Evolutionary conservation across 2,797 vertebrate genomes (phyloP), one percentile per base, ranked within the genome.

Genomic region (Perodicticus potto): DNA sequence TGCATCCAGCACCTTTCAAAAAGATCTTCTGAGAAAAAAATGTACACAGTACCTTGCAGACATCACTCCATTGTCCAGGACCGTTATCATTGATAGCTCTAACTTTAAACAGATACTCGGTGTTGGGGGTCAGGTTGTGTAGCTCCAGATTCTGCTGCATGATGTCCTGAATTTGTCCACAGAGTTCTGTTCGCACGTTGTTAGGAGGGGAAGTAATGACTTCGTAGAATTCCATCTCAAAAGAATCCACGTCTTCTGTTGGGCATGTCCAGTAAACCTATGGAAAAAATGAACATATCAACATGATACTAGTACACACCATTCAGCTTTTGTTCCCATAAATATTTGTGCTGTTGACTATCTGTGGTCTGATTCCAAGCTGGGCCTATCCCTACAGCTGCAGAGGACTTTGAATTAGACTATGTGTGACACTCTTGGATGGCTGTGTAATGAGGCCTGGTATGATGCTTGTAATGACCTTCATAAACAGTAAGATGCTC

Each of bases 181-280:
- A 97, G 95, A 98, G 96, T 84, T 98, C 96, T 45, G 93, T 96
- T 67, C 5, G 94, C 76, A 97, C 93, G 1, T 93, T 67, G 72
- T 98, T 98, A 49, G 97, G 97, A 49, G 97, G 61, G 43, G 84
- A 45, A 81, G 53, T 92, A 81, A 97, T 0, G 29, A 98, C 43
- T 97, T 98, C 97, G 8, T 98, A 98, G 95, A 98, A 98, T 94
- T 98, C 98, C 96, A 97, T 97, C 85, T 98, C 98, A 92, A 98
- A 98, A 78, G 97, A 98, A 34, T 98, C 98, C 88, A 98, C 90
- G 0, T 98, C 95, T 97, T 98, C 98, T 65, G 63, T 93, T 27
- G 97, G 98, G 96, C 98, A 98, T 7, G 97, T 98, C 98, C 98
- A 98, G 67, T 98, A 98, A 95, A 98, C 95, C 98, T 98, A 73